phyloP scores from a whole-genome alignment of 2,797 vertebrate species.

The Enteromius fasciolatus region DNA sequence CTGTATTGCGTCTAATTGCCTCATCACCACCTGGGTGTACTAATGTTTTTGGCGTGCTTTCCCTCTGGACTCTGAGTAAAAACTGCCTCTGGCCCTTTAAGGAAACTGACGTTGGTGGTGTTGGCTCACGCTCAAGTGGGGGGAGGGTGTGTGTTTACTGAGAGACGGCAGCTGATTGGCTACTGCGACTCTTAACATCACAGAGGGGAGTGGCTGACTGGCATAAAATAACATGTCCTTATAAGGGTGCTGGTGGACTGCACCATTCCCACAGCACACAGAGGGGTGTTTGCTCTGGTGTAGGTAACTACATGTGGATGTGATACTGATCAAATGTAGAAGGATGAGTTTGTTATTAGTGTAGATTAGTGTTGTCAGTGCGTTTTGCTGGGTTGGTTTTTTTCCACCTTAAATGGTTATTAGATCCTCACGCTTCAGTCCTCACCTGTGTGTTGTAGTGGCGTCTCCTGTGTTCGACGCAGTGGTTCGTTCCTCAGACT shows the following conservation, averaged over 20 bases:
- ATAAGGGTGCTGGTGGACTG: conserved; percentile 74
- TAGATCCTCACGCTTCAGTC: background rate
- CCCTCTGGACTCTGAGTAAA: conserved; percentile 21
- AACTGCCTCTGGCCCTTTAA: conserved; percentile 76
- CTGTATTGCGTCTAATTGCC: conserved; percentile 44
- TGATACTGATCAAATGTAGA: background rate
- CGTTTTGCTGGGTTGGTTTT: background rate
- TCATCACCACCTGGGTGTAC: conserved; percentile 2
- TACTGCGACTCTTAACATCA: conserved; percentile 70
- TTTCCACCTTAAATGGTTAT: too few relatives aligned
- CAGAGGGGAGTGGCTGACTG: conserved; percentile 72
- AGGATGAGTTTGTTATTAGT: background rate
- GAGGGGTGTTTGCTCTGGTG: conserved; percentile 38
- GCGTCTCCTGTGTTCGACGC: conserved; percentile 56
- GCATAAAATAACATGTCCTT: conserved; percentile 87
- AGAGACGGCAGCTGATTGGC: conserved; percentile 68
- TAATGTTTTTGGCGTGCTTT: background rate
- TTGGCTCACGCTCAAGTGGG: conserved; percentile 66
- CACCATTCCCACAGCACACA: conserved; percentile 66
- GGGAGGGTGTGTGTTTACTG: conserved; percentile 70
- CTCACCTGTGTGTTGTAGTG: conserved; percentile 50
- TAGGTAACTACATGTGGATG: background rate
- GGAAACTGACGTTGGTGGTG: conserved; percentile 63
- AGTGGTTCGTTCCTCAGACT: conserved; percentile 75
- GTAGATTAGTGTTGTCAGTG: too few relatives aligned